Evolutionary conservation across 2,113 vertebrate species (phyloP).

Genomic region (Neoarius graeffei): DNA sequence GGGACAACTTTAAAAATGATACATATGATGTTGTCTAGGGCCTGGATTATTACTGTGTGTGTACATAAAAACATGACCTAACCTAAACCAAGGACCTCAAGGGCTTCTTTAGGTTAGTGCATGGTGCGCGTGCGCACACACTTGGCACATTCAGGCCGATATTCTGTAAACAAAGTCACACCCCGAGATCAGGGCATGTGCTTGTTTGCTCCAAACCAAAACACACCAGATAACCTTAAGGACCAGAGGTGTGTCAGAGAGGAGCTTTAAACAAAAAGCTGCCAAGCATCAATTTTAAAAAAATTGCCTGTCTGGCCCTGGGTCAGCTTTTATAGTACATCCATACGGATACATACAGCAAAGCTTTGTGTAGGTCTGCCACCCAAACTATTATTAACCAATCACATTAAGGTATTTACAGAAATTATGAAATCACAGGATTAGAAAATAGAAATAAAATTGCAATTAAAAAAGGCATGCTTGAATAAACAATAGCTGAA

Average conservation of each 20-base stretch:
- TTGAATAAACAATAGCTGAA: constrained; percentile 9
- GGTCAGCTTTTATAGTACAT: background rate
- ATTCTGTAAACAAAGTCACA: background rate
- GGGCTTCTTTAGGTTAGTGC: background rate
- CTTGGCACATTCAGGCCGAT: background rate
- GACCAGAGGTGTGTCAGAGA: background rate
- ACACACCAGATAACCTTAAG: background rate
- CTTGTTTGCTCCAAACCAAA: constrained; percentile 6
- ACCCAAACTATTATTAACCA: background rate
- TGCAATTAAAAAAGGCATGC: background rate
- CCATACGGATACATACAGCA: background rate
- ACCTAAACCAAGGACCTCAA: background rate
- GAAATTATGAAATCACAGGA: background rate
- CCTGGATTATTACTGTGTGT: no score
- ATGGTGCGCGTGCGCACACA: no score
- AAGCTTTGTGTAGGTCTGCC: background rate
- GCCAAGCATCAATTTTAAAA: background rate
- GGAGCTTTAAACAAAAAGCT: background rate
- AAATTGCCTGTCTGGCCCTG: background rate
- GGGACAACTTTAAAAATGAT: background rate
- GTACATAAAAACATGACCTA: background rate
- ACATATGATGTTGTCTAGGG: background rate
- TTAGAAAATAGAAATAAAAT: background rate
- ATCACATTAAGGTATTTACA: background rate
- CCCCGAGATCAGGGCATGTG: constrained; percentile 1